Percentiles rank a stretch among this genome's conserved stretches.
These are phyloP conservation scores for Globodera ellingtonae DNA, from an alignment of 1,140 invertebrate genomes.

Conservation along the genomic window DNA sequence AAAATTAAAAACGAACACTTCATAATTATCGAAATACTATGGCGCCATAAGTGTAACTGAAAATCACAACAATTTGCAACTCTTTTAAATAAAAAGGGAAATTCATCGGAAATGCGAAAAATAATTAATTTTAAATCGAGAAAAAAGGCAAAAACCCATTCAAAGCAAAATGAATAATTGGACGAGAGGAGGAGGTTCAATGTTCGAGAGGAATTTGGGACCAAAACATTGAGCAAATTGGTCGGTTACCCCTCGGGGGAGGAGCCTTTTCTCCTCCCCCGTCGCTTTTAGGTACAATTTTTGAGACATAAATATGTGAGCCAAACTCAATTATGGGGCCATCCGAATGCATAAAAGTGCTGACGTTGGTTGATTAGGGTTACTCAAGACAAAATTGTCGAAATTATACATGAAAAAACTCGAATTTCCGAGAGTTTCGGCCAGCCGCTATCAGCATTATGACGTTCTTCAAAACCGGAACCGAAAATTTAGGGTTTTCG, in stretches of 20 bases:
- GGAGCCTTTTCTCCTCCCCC: background rate
- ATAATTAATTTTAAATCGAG: no score
- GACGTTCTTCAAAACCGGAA: background rate
- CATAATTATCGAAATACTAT: no score
- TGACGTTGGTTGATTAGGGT: background rate
- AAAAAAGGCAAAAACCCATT: no score
- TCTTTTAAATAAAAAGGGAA: no score
- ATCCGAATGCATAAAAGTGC: background rate
- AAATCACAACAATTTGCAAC: no score
- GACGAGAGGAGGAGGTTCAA: background rate
- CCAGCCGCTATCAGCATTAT: background rate
- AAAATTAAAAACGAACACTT: no score
- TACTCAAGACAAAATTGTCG: background rate
- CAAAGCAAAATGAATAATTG: no score
- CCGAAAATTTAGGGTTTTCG: background rate
- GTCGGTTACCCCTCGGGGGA: background rate
- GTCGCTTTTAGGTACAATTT: no score
- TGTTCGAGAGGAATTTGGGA: background rate
- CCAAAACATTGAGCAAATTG: background rate
- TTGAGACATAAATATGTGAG: background rate
- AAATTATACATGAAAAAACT: background rate
- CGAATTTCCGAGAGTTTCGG: background rate
- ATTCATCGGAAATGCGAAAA: no score
- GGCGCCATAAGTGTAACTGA: no score
- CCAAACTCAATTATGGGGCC: slow-evolving; percentile 10